Conservation (phyloP, 2,113 vertebrate genomes). For the Halichoeres trimaculatus region DNA sequence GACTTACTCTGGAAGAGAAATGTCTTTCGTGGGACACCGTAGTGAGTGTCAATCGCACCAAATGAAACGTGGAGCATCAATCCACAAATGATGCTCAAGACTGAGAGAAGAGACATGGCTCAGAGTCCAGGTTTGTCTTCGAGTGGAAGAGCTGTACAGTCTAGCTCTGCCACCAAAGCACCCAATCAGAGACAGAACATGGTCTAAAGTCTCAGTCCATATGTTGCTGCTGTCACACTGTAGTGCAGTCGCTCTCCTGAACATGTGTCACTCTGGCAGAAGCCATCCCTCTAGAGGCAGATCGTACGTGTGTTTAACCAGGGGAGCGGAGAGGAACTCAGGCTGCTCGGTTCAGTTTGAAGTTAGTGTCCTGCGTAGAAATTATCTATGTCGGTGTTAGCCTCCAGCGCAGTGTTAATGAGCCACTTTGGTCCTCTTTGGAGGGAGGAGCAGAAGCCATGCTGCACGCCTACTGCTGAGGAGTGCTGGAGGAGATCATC, state of each 20-base stretch:
- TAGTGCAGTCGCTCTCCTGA: not conserved
- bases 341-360: not conserved
- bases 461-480: conserved; percentile 51
- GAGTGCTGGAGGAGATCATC: conserved; percentile 43
- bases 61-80: conserved; percentile 61
- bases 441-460: conserved; percentile 70
- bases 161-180: conserved; percentile 54
- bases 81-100: conserved; percentile 63
- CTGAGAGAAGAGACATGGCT: conserved; percentile 74
- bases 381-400: conserved; percentile 70
- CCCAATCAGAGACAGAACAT: conserved; percentile 56
- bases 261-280: conserved; percentile 22
- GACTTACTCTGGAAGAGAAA: conserved; percentile 76
- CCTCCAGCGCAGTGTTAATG: conserved; percentile 65
- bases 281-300: conserved; percentile 13
- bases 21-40: conserved; percentile 74
- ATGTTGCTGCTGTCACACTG: conserved; percentile 6
- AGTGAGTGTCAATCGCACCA: conserved; percentile 33
- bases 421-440: conserved; percentile 57
- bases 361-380: not conserved
- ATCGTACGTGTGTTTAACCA: conserved; percentile 13
- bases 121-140: conserved; percentile 42
- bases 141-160: conserved; percentile 47
- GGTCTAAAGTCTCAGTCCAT: conserved; percentile 37
- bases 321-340: not conserved